Percentiles rank a stretch among this genome's conserved stretches.
Conservation (phyloP, 2,888 invertebrate genomes). For the Drosophila birchii region DNA sequence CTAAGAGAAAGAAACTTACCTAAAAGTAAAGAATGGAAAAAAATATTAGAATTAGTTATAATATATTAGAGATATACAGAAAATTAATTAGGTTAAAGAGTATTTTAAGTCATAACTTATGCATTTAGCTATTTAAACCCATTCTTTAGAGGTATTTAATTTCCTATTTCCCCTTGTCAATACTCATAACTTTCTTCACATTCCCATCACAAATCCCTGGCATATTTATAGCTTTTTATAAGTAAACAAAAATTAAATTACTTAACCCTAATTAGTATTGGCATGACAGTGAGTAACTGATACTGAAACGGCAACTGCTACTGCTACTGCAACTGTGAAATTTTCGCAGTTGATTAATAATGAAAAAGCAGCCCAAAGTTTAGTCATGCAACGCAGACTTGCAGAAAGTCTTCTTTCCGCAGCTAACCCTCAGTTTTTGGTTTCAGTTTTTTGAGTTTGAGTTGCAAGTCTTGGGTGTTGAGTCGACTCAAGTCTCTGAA, state of each 20-base stretch:
- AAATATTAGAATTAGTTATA: not conserved
- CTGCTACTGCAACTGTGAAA: slow-evolving; percentile 33
- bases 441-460: slow-evolving; percentile 11
- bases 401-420: slow-evolving; percentile 25
- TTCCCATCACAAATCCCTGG: not conserved
- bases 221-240: slow-evolving; percentile 4
- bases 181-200: not conserved
- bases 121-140: not conserved
- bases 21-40: slow-evolving; percentile 26
- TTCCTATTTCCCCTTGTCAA: not conserved
- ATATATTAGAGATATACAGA: not conserved
- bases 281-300: slow-evolving; percentile 34
- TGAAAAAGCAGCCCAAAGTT: slow-evolving; percentile 54
- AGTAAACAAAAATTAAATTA: slow-evolving; percentile 26
- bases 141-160: not conserved
- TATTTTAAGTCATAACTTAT: not conserved
- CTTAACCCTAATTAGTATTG: slow-evolving; percentile 75
- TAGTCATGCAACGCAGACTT: slow-evolving; percentile 40
- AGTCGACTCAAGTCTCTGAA: slow-evolving; percentile 29
- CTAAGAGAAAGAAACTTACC: slow-evolving; percentile 53
- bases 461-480: slow-evolving; percentile 16
- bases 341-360: slow-evolving; percentile 75
- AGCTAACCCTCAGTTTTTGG: slow-evolving; percentile 22
- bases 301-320: slow-evolving; percentile 27
- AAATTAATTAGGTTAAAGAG: not conserved